Conservation (phyloP, 2,797 vertebrate genomes). For the Chelidonichthys spinosus region DNA sequence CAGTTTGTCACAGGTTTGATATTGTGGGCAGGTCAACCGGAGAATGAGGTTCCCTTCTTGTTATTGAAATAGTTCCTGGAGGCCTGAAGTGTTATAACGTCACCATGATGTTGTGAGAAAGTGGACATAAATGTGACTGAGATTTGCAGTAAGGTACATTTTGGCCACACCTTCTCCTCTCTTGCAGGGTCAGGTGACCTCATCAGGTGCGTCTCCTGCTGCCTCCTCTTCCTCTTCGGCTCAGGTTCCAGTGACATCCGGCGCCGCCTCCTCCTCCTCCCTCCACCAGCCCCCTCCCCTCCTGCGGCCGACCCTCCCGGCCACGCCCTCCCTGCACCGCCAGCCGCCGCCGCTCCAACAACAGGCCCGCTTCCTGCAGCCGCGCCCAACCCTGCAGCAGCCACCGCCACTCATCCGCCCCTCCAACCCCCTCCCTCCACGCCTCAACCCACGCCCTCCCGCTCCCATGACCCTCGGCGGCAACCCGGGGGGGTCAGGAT, state of each 20-base stretch:
- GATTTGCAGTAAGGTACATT: slow-evolving; percentile 11
- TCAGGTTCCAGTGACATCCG: slow-evolving; percentile 81
- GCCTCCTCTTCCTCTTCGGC: slow-evolving; percentile 82
- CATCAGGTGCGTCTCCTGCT: slow-evolving; percentile 90
- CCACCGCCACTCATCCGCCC: slow-evolving; percentile 96
- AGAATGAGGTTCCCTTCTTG: neutral
- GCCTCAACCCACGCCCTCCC: slow-evolving; percentile 93
- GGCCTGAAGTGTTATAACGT: neutral
- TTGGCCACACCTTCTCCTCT: slow-evolving; percentile 20
- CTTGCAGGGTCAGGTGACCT: slow-evolving; percentile 82
- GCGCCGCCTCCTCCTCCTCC: slow-evolving; percentile 76
- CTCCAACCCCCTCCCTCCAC: slow-evolving; percentile 92
- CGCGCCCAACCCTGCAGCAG: slow-evolving; percentile 92
- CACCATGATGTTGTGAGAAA: neutral
- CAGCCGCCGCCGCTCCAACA: slow-evolving; percentile 97
- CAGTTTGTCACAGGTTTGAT: too few relatives aligned
- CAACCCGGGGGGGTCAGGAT: slow-evolving; percentile 46
- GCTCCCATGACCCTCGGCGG: slow-evolving; percentile 80
- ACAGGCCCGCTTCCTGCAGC: slow-evolving; percentile 94
- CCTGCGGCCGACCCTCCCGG: slow-evolving; percentile 92
- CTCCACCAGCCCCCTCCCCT: slow-evolving; percentile 96
- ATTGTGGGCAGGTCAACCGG: neutral
- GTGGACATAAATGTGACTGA: neutral
- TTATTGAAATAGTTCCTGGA: neutral
- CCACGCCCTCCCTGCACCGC: slow-evolving; percentile 94